phyloP scores from a whole-genome alignment of 2,888 invertebrate genomes.

The Rotaria sp. region DNA sequence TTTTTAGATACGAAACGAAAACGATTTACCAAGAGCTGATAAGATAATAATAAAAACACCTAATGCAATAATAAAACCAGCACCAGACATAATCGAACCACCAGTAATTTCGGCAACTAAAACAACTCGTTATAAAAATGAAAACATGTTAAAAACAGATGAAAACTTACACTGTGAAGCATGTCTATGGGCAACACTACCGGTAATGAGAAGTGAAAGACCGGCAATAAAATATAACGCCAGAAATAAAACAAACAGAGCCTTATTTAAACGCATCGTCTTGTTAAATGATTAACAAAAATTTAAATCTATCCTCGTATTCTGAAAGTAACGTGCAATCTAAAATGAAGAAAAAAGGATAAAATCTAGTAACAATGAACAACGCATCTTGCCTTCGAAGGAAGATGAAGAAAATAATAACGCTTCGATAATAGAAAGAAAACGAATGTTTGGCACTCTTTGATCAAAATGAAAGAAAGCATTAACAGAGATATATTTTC shows the following conservation, averaged over 20 bases:
- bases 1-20: not conserved
- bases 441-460: too few species aligned
- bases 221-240: constrained; percentile 10
- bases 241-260: not conserved
- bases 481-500: not conserved
- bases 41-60: not conserved
- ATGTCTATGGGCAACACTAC: not conserved
- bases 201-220: not conserved
- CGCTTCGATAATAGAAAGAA: not conserved
- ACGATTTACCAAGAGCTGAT: not conserved
- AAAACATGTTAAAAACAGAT: too few species aligned
- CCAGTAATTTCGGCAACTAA: not conserved
- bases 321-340: not conserved
- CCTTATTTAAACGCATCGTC: not conserved
- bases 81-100: not conserved
- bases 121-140: not conserved
- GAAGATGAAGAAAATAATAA: not conserved
- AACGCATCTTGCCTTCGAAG: not conserved
- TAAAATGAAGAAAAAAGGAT: not conserved
- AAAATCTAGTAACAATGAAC: not conserved
- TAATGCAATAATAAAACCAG: constrained; percentile 10
- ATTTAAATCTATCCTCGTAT: too few species aligned
- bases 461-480: not conserved
- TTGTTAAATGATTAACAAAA: too few species aligned
- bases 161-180: not conserved